Conservation (phyloP, 2,797 vertebrate species). For the Acipenser transmontanus region DNA sequence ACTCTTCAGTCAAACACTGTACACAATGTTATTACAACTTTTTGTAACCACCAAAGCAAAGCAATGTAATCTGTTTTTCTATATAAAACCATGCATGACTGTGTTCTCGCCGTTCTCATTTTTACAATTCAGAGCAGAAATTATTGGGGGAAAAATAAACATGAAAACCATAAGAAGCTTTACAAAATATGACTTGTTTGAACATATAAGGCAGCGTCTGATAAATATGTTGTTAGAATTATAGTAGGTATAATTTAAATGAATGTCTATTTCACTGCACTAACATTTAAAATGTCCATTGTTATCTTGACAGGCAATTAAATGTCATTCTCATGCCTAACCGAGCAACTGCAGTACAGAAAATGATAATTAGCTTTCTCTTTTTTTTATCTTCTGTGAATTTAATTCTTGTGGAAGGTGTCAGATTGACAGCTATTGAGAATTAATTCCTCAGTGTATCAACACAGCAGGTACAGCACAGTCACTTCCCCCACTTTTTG, state of each 20-base stretch:
- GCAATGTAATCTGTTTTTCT: no score
- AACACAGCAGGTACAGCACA: constrained; percentile 17
- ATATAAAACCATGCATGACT: no score
- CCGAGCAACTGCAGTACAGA: constrained; percentile 15
- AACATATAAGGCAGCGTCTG: no score
- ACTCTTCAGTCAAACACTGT: no score
- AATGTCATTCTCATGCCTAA: constrained; percentile 15
- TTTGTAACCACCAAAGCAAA: no score
- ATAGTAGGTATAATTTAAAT: constrained; percentile 17
- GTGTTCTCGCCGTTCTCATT: no score
- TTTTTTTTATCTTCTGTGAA: constrained; percentile 30
- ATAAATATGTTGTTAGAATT: constrained; percentile 18
- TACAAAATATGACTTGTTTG: no score
- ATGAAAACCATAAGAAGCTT: no score
- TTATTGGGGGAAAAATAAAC: no score
- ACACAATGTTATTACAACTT: no score
- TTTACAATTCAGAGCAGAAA: no score
- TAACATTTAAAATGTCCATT: constrained; percentile 24
- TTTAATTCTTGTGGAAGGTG: constrained; percentile 23
- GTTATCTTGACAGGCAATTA: constrained; percentile 37
- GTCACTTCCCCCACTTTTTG: background rate
- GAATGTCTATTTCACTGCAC: background rate
- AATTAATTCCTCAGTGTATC: constrained; percentile 28
- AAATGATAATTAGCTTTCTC: constrained; percentile 35
- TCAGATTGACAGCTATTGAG: constrained; percentile 21